phyloP scores from a whole-genome alignment of 2,113 vertebrate species.

The Solea senegalensis region DNA sequence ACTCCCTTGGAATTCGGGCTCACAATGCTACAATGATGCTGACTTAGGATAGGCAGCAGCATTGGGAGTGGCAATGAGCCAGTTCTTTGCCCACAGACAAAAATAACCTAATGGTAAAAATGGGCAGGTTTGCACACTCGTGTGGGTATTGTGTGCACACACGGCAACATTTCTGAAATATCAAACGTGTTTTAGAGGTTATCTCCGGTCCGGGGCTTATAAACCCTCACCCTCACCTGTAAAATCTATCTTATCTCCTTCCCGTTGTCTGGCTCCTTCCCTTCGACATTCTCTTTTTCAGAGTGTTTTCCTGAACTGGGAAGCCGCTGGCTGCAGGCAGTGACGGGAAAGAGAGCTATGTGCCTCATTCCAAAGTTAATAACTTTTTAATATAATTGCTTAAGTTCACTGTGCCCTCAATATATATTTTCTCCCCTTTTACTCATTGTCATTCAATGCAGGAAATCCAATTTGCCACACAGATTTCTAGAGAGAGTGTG shows the following conservation, averaged over 20 bases:
- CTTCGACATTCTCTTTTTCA: slow-evolving; percentile 11
- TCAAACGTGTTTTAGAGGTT: slow-evolving; percentile 14
- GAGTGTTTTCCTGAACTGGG: slow-evolving; percentile 50
- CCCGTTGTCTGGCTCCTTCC: slow-evolving; percentile 3
- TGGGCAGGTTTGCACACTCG: slow-evolving; percentile 5
- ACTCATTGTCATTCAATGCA: slow-evolving; percentile 79
- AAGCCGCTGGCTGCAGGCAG: slow-evolving; percentile 55
- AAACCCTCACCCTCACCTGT: slow-evolving; percentile 37
- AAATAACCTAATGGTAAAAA: slow-evolving; percentile 39
- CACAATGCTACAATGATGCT: slow-evolving; percentile 62
- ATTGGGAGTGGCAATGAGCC: slow-evolving; percentile 46
- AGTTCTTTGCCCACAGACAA: slow-evolving; percentile 38
- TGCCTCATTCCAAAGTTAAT: slow-evolving; percentile 78
- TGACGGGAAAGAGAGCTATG: slow-evolving; percentile 58
- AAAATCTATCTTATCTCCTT: slow-evolving; percentile 29
- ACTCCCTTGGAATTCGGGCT: slow-evolving; percentile 58
- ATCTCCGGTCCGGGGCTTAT: slow-evolving; percentile 15
- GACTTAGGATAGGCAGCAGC: slow-evolving; percentile 49
- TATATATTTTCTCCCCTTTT: slow-evolving; percentile 67
- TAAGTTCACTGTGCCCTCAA: slow-evolving; percentile 78
- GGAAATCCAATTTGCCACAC: slow-evolving; percentile 77
- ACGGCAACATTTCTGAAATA: neutral
- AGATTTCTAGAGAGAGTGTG: slow-evolving; percentile 57
- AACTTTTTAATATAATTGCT: slow-evolving; percentile 84
- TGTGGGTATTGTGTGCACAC: neutral